Percentiles rank a stretch among this genome's conserved stretches.
These are phyloP conservation scores for Sepiola atlantica DNA, from an alignment of 2,888 invertebrate genomes.

Conservation along the genomic window DNA sequence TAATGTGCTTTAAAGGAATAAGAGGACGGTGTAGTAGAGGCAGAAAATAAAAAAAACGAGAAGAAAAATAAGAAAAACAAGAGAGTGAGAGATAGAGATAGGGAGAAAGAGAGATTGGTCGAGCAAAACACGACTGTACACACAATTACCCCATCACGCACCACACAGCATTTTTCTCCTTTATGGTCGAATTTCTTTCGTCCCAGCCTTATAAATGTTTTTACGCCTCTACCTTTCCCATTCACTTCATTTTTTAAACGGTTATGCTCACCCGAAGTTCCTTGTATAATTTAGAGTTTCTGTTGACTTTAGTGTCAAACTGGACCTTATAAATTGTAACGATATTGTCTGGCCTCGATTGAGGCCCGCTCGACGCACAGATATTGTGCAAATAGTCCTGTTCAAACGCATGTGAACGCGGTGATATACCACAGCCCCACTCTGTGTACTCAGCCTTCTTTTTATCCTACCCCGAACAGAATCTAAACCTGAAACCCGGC, in stretches of 20 bases:
- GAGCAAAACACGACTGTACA: neutral
- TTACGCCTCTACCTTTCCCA: neutral
- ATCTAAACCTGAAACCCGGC: neutral
- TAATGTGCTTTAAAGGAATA: too few relatives aligned
- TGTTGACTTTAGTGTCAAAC: conserved; percentile 45
- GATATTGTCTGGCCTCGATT: conserved; percentile 40
- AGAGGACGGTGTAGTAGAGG: too few relatives aligned
- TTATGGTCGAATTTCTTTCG: neutral
- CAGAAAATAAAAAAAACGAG: too few relatives aligned
- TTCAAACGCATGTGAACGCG: conserved; percentile 41
- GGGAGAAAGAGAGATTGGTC: too few relatives aligned
- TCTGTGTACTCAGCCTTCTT: neutral
- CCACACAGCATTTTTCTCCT: neutral
- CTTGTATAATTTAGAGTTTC: conserved; percentile 45
- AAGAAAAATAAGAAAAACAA: too few relatives aligned
- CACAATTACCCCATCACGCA: neutral
- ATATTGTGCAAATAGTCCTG: conserved; percentile 38
- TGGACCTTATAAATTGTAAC: conserved; percentile 46
- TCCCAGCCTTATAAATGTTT: neutral
- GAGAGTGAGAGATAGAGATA: too few relatives aligned
- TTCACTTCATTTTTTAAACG: neutral
- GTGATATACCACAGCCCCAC: neutral
- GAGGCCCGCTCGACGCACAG: neutral
- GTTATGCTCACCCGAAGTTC: neutral
- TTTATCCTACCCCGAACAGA: neutral